Evolutionary conservation across 2,888 invertebrate species (phyloP), one percentile per base, ranked within the genome.

Genomic region (Ceraclea dissimilis): DNA sequence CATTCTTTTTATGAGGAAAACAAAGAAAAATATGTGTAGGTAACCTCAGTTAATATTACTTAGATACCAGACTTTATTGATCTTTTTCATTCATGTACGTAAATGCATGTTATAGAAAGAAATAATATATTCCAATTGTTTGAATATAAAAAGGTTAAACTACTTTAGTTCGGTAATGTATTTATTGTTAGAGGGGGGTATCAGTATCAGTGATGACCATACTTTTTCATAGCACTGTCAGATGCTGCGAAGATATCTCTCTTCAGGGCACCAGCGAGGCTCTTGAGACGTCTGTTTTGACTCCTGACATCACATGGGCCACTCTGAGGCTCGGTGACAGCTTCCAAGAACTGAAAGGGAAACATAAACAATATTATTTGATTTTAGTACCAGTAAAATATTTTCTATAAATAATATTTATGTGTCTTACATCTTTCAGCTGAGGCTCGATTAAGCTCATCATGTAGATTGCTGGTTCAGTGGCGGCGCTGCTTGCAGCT

Each of bases 401-500:
- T 2, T 17, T n/a, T 19, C 17, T 19, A 2, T 2, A 10, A 21
- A 18, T 2, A 20, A 49, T 21, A 21, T 19, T 13, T 39, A 39
- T 39, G 39, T n/a, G 4, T 56, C 61, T 50, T 46, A 61, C 61
- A 10, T 34, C 18, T 21, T 47, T 11, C n/a, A 60, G 50, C 16
- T 57, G 49, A 1, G 5, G 2, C 34, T 53, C 18, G 34, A 61
- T 54, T 2, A 20, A 20, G 34, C 44, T 20, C 52, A 61, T n/a
- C 50, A 61, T 58, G 39, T 18, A 11, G 11, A 47, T 6, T 20
- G 59, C 56, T 31, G 54, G 49, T 8, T 11, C 39, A n/a, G 61
- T 61, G 19, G 60, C 56, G 34, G 61, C 61, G 47, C 56, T 56
- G 51, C 59, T 56, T 18, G 56, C 61, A 10, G 61, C 61, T 49